A percentile compares a stretch with the other conserved stretches of the same genome.
Conservation (phyloP, 2,888 invertebrate genomes). For the Orchesellides sinensis region DNA sequence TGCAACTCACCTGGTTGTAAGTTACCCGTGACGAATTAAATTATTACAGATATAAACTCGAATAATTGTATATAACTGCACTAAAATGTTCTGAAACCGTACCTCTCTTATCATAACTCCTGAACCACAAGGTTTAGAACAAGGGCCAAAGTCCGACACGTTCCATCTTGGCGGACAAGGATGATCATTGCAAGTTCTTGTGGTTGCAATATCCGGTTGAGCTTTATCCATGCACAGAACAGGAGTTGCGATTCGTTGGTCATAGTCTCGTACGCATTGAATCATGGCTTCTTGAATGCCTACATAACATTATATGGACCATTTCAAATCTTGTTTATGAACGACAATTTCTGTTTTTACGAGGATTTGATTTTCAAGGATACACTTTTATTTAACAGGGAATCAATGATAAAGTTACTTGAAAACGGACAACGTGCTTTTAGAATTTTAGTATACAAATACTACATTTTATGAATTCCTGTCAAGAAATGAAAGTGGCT, state of each 20-base stretch:
- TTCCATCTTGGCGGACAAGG: constrained; percentile 90
- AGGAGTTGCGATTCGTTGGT: constrained; percentile 90
- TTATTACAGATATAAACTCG: too few relatives aligned
- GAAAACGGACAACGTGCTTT: constrained; percentile 46
- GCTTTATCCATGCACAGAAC: constrained; percentile 91
- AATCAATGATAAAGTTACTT: too few relatives aligned
- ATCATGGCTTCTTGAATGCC: constrained; percentile 89
- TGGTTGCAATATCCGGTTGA: constrained; percentile 89
- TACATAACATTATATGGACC: too few relatives aligned
- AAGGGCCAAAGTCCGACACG: constrained; percentile 91
- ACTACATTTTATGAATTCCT: neutral
- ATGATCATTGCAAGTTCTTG: constrained; percentile 94
- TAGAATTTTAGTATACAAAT: too few relatives aligned
- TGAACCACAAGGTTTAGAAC: constrained; percentile 95
- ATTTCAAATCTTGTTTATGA: too few relatives aligned
- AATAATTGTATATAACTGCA: too few relatives aligned
- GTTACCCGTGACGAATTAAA: too few relatives aligned
- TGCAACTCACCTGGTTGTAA: constrained; percentile 83
- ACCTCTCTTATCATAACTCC: constrained; percentile 91
- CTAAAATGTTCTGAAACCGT: too few relatives aligned
- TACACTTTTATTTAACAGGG: too few relatives aligned
- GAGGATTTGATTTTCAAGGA: too few relatives aligned
- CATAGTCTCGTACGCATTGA: constrained; percentile 91
- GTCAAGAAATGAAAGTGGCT: constrained; percentile 19
- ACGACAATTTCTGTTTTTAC: too few relatives aligned